A percentile compares a stretch with the other conserved stretches of the same genome.
phyloP scores from a whole-genome alignment of 2,797 vertebrate species.

The Forpus xanthops region DNA sequence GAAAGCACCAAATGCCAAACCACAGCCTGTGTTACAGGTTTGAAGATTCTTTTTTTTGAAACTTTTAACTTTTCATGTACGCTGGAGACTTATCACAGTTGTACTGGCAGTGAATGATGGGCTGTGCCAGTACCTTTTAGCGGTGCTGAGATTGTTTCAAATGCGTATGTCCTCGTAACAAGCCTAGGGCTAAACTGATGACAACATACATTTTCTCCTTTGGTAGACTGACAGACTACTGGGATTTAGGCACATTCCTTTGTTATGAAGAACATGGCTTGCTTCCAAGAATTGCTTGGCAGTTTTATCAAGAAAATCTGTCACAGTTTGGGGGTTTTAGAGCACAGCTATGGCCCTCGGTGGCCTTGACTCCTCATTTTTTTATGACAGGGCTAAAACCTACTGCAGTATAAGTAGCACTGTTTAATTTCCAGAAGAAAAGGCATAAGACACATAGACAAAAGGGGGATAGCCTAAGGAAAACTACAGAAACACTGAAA shows the following conservation, averaged over 20 bases:
- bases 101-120: neutral
- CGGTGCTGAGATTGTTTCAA: neutral
- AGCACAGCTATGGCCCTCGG: neutral
- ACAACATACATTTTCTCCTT: neutral
- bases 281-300: neutral
- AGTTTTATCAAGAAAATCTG: neutral
- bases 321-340: neutral
- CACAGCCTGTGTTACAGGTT: neutral
- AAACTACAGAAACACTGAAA: neutral
- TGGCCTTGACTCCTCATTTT: neutral
- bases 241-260: neutral
- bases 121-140: neutral
- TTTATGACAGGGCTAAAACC: neutral
- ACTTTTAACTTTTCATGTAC: neutral
- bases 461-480: neutral
- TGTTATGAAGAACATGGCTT: neutral
- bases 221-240: neutral
- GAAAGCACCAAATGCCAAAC: fast-evolving
- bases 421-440: neutral
- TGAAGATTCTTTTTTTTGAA: neutral
- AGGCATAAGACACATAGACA: neutral
- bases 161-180: neutral
- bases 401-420: neutral
- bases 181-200: neutral
- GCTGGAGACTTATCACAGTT: neutral